phyloP scores from a whole-genome alignment of 2,888 invertebrate species.

The Rhingia campestris region DNA sequence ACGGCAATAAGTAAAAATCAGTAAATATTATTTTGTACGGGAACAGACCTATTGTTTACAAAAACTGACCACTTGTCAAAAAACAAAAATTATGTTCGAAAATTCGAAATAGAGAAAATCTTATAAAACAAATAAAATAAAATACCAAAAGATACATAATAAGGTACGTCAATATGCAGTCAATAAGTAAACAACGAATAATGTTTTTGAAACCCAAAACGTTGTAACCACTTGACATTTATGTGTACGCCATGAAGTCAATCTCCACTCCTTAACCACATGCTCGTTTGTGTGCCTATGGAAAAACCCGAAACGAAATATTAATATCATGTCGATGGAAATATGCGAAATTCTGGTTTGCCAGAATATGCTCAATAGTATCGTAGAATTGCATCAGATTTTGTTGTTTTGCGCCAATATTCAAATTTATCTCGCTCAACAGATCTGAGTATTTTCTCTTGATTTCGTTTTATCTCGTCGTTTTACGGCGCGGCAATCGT shows the following conservation, averaged over 20 bases:
- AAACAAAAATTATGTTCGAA: neutral
- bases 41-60: too few relatives aligned
- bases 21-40: too few relatives aligned
- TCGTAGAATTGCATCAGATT: conserved; percentile 58
- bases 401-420: conserved; percentile 41
- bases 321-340: neutral
- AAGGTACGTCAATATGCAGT: too few relatives aligned
- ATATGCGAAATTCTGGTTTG: conserved; percentile 10
- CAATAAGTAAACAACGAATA: too few relatives aligned
- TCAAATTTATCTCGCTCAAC: conserved; percentile 24
- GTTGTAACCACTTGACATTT: too few relatives aligned
- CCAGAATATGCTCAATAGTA: conserved; percentile 35
- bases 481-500: neutral
- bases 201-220: too few relatives aligned
- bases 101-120: neutral
- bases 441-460: conserved; percentile 15
- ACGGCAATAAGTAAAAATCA: too few relatives aligned
- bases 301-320: neutral
- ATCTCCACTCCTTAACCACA: neutral
- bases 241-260: neutral
- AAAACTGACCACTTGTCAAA: neutral
- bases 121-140: too few relatives aligned
- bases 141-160: too few relatives aligned
- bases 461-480: conserved; percentile 26
- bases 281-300: neutral